Evolutionary conservation across 2,888 invertebrate species (phyloP), one percentile per base, ranked within the genome.

Genomic region (Stenoptilia bipunctidactyla): DNA sequence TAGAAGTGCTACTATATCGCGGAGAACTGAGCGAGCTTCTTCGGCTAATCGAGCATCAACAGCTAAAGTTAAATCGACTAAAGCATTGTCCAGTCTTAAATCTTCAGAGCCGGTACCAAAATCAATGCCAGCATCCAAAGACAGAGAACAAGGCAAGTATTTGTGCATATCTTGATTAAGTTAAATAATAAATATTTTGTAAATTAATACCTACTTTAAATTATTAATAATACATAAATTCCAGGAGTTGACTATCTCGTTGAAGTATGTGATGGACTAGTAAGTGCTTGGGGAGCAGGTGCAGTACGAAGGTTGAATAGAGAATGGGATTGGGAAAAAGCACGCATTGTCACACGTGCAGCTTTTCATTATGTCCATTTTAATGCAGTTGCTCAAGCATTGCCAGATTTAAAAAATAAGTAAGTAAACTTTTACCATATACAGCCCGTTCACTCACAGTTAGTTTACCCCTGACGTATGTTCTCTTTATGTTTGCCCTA

Each of bases 341-440:
- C 93, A 3, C 87, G 88, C 39, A 90, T 92, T 45, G 94, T 95
- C 12, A 91, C 88, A 36, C 89, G 89, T 8, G 90, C 94, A 39
- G 94, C 94, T 55, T 96, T 95, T 62, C 93, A 93, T 72, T 95
- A 94, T 62, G 91, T 94, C 35, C 92, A 93, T 61, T 96, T 93
- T 64, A 94, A 93, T 60, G 90, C 89, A 42, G 89, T 95, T 41
- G 89, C 91, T 8, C 87, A 88, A 38, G 86, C 91, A 40, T 79
- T 95, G 45, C 86, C 88, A 30, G 91, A 91, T 68, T 74, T 96
- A 12, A 93, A 94, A 73, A 83, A 87, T 42, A 87, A 83, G 85
- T 85, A 49, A 56, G 60, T 55, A 8, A 20, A 20, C 8, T n/a
- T n/a, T n/a, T n/a, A n/a, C n/a, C n/a, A n/a, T n/a, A n/a, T n/a